A percentile compares a stretch with the other conserved stretches of the same genome.
Conservation (phyloP, 2,113 vertebrate genomes). For the Pyrgilauda ruficollis region DNA sequence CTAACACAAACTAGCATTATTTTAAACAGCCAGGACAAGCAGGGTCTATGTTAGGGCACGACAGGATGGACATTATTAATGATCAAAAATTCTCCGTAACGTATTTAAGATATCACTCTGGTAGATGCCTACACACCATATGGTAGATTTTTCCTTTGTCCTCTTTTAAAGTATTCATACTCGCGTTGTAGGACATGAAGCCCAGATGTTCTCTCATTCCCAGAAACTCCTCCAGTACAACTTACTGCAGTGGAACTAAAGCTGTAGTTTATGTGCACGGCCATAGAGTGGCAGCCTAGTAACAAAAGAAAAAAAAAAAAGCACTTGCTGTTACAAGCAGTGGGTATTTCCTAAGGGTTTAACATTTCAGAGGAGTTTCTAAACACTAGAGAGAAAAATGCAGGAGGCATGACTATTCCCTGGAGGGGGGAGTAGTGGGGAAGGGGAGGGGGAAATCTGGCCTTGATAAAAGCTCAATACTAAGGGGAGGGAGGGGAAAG, state of each 20-base stretch:
- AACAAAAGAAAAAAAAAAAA: not conserved
- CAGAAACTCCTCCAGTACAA: not conserved
- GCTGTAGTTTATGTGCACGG: not conserved
- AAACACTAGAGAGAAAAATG: not conserved
- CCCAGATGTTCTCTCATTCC: not conserved
- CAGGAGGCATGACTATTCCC: constrained; percentile 1
- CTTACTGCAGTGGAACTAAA: not conserved
- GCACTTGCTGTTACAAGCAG: not conserved
- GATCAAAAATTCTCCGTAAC: not conserved
- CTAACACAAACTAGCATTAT: not conserved
- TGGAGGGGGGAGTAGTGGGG: not conserved
- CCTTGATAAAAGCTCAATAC: constrained; percentile 16
- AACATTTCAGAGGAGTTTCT: not conserved
- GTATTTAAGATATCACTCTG: not conserved
- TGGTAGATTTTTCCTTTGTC: not conserved
- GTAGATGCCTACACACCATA: not conserved
- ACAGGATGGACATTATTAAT: not conserved
- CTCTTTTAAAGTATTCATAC: not conserved
- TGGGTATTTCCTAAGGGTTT: not conserved
- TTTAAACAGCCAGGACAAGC: not conserved
- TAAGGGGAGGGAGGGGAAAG: not conserved
- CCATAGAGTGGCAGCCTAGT: constrained; percentile 44
- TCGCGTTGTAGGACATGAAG: not conserved
- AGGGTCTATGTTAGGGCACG: not conserved
- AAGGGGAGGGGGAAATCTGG: not conserved